Conservation (phyloP, 2,888 invertebrate genomes). For the Drosophila yooni region DNA sequence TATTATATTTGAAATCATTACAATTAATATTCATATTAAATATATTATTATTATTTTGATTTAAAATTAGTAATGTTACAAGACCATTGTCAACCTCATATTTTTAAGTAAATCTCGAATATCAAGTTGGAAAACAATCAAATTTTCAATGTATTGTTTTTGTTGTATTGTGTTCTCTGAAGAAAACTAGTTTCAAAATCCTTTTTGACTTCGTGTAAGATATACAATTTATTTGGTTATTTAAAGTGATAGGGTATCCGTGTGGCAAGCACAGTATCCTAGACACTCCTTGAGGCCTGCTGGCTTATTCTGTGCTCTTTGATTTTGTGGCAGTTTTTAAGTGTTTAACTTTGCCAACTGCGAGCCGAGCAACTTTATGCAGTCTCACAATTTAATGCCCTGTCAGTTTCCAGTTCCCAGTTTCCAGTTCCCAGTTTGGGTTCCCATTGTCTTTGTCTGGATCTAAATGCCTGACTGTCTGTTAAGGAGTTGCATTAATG, state of each 20-base stretch:
- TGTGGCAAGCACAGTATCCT: not conserved
- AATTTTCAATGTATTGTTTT: no score
- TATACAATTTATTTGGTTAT: no score
- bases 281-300: conserved; percentile 3
- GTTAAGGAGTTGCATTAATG: conserved; percentile 58
- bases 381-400: conserved; percentile 67
- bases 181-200: no score
- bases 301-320: conserved; percentile 48
- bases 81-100: no score
- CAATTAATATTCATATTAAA: no score
- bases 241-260: not conserved
- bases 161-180: no score
- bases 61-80: no score
- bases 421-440: conserved; percentile 5
- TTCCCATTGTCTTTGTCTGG: not conserved
- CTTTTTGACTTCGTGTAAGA: no score
- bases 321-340: conserved; percentile 74
- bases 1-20: no score
- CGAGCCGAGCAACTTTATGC: conserved; percentile 42
- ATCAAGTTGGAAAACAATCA: no score
- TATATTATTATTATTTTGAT: no score
- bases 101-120: no score
- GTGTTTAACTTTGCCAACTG: conserved; percentile 64
- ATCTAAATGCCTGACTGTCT: conserved; percentile 22
- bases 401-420: conserved; percentile 5